These are phyloP conservation scores for Athrips mouffetella DNA, from an alignment of 2,888 invertebrate species.

Conservation along the genomic window DNA sequence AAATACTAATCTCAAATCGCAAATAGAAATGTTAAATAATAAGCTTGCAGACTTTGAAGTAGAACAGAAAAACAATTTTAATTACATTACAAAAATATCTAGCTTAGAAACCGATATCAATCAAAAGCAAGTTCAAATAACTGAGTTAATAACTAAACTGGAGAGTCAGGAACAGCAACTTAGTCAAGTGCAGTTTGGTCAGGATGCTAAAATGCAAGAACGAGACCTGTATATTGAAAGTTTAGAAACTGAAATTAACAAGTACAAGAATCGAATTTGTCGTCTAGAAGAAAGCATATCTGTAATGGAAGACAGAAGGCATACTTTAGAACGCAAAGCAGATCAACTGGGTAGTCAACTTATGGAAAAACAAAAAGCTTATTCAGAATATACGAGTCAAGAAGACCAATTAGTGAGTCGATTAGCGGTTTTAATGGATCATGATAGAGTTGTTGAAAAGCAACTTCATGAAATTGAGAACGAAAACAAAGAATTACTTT, in stretches of 20 bases:
- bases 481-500: slow-evolving; percentile 75
- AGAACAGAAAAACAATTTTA: slow-evolving; percentile 60
- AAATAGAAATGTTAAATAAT: slow-evolving; percentile 56
- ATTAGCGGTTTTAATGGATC: slow-evolving; percentile 79
- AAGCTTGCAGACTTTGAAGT: slow-evolving; percentile 63
- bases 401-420: slow-evolving; percentile 81
- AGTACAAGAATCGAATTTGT: slow-evolving; percentile 80
- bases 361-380: slow-evolving; percentile 77
- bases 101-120: slow-evolving; percentile 56
- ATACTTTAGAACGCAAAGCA: slow-evolving; percentile 79
- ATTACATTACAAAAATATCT: slow-evolving; percentile 58
- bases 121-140: slow-evolving; percentile 57
- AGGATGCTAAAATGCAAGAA: slow-evolving; percentile 85
- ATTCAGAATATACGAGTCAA: slow-evolving; percentile 78
- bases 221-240: slow-evolving; percentile 85
- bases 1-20: slow-evolving; percentile 42
- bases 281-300: slow-evolving; percentile 83
- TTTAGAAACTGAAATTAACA: slow-evolving; percentile 81
- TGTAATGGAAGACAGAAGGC: slow-evolving; percentile 78
- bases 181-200: slow-evolving; percentile 62
- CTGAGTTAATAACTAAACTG: slow-evolving; percentile 50
- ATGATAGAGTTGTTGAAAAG: slow-evolving; percentile 81
- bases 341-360: slow-evolving; percentile 80
- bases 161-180: slow-evolving; percentile 54
- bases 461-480: slow-evolving; percentile 78